Evolutionary conservation across 92 coral and sea anemone genomes (phyloP).

Genomic region (Parazoanthus atlanticus): DNA sequence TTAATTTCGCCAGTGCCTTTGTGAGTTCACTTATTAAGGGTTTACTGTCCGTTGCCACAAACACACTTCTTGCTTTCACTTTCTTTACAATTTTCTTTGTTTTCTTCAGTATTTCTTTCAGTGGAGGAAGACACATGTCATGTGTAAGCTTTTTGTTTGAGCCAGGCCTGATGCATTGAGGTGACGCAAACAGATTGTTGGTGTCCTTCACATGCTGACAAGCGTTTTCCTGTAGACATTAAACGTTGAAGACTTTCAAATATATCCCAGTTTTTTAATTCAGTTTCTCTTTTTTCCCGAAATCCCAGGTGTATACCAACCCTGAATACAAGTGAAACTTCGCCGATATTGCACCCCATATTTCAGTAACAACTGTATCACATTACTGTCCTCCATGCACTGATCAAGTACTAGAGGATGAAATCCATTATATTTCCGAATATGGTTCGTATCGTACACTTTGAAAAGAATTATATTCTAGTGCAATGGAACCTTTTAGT

Average conservation of each 20-base stretch:
- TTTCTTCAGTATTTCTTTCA: conserved; percentile 72
- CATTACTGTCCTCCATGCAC: too few relatives aligned
- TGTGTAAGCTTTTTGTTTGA: conserved; percentile 74
- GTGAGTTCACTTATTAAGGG: conserved; percentile 75
- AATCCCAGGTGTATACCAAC: too few relatives aligned
- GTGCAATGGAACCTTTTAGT: too few relatives aligned
- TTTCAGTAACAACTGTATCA: too few relatives aligned
- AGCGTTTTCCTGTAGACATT: conserved; percentile 72
- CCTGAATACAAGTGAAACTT: not conserved
- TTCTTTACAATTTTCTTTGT: conserved; percentile 82
- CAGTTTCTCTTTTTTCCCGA: too few relatives aligned
- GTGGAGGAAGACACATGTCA: conserved; percentile 89
- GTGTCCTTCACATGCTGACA: conserved; percentile 86
- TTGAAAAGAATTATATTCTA: too few relatives aligned
- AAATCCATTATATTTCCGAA: too few relatives aligned
- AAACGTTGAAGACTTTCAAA: not conserved
- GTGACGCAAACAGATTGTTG: conserved; percentile 76
- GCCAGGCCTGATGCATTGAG: conserved; percentile 80
- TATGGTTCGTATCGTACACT: too few relatives aligned
- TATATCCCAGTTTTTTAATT: not conserved
- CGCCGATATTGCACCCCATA: too few relatives aligned
- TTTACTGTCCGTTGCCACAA: conserved; percentile 93
- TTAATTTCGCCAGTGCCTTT: conserved; percentile 70
- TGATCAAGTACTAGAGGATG: too few relatives aligned
- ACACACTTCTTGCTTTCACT: conserved; percentile 81